These are phyloP conservation scores for Epinephelus lanceolatus DNA, from an alignment of 2,113 vertebrate species.

Conservation along the genomic window DNA sequence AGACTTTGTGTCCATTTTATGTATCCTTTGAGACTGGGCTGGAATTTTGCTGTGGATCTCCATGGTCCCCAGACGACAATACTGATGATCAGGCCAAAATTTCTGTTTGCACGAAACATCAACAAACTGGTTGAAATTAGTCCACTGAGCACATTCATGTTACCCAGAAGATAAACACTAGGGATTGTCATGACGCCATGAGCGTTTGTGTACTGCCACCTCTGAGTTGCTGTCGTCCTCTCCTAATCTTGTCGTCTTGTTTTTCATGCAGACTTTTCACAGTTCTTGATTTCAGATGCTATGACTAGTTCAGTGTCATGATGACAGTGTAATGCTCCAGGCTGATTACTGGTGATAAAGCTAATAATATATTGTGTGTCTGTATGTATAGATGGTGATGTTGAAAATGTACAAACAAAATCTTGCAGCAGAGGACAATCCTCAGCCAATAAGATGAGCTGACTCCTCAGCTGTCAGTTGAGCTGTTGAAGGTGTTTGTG, in stretches of 20 bases:
- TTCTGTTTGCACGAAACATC: background rate
- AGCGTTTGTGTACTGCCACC: background rate
- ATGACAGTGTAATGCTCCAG: conserved; percentile 42
- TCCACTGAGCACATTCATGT: too few species aligned
- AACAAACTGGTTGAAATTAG: background rate
- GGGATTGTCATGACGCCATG: background rate
- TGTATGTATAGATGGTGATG: conserved; percentile 48
- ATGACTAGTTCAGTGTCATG: conserved; percentile 50
- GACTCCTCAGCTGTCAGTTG: conserved; percentile 16
- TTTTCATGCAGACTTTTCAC: conserved; percentile 37
- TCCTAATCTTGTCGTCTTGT: background rate
- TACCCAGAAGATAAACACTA: background rate
- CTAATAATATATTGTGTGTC: conserved; percentile 57
- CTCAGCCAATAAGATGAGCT: conserved; percentile 36
- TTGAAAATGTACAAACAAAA: conserved; percentile 45
- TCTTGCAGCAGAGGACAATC: conserved; percentile 58
- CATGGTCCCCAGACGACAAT: too few species aligned
- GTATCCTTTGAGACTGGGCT: too few species aligned
- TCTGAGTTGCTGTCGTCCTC: conserved; percentile 2
- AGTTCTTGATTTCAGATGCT: conserved; percentile 59
- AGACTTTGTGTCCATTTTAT: too few species aligned
- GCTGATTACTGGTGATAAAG: conserved; percentile 46
- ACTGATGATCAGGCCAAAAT: background rate
- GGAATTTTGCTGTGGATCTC: too few species aligned
- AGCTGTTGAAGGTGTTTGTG: conserved; percentile 38